phyloP scores from a whole-genome alignment of 2,113 vertebrate genomes.

The Hystrix brachyura region DNA sequence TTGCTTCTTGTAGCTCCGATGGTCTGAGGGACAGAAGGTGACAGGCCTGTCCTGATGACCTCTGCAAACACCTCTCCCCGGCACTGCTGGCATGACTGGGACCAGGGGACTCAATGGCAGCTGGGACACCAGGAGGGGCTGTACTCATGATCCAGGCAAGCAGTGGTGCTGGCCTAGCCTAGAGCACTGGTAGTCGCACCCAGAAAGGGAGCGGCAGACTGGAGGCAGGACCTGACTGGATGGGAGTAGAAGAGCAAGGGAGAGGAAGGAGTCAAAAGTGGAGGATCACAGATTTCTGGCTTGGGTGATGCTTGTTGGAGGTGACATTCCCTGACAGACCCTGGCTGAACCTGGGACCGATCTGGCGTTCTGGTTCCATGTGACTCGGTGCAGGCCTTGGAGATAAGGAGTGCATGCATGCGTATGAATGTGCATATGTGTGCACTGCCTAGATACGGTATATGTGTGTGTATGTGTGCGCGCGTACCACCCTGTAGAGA shows the following conservation, averaged over 20 bases:
- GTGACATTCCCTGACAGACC: not conserved
- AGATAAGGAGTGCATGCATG: not conserved
- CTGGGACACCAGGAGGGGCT: not conserved
- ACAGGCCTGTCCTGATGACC: not conserved
- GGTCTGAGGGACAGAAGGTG: not conserved
- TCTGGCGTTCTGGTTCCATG: not conserved
- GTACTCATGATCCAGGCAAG: no score
- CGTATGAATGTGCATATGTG: not conserved
- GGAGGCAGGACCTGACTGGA: not conserved
- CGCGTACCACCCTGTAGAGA: not conserved
- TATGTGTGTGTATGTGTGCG: fast-evolving
- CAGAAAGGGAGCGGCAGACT: not conserved
- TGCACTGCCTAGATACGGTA: no score
- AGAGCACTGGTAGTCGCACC: not conserved
- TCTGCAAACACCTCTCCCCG: not conserved
- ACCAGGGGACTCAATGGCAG: not conserved
- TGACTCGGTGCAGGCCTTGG: not conserved
- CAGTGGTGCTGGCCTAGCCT: not conserved
- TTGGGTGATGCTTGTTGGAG: not conserved
- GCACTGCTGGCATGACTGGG: fast-evolving
- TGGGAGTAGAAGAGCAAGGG: not conserved
- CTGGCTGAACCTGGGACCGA: not conserved
- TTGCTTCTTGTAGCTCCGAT: not conserved
- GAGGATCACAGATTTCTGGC: not conserved
- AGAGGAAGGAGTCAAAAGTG: not conserved